Percentiles rank a stretch among this genome's conserved stretches.
phyloP scores from a whole-genome alignment of 2,797 vertebrate species.

The Leuciscus waleckii region DNA sequence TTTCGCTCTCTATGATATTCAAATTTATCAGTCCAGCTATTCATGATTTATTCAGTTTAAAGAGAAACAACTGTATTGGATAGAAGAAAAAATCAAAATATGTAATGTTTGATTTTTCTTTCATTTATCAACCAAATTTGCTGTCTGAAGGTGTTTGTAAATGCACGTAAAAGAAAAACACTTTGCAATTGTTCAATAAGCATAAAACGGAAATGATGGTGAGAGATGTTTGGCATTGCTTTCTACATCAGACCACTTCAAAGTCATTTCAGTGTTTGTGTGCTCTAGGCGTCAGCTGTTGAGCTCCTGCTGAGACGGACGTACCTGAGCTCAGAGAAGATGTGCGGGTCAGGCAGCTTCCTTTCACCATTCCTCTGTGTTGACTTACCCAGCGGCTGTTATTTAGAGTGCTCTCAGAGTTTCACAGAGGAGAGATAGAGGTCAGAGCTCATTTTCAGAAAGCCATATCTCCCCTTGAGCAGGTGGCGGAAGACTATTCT shows the following conservation, averaged over 20 bases:
- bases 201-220: conserved; percentile 8
- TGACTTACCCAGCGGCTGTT: conserved; percentile 39
- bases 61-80: background rate
- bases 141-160: background rate
- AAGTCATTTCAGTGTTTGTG: conserved; percentile 48
- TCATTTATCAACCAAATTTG: background rate
- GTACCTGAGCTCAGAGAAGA: conserved; percentile 24
- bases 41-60: conserved; percentile 14
- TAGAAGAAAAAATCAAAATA: background rate
- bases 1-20: background rate
- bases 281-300: conserved; percentile 33
- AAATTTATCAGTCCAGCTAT: background rate
- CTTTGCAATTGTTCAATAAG: conserved; percentile 1
- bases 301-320: conserved; percentile 22
- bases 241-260: conserved; percentile 10
- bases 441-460: conserved; percentile 44
- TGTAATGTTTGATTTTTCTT: background rate
- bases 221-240: conserved; percentile 15
- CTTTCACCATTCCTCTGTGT: conserved; percentile 6
- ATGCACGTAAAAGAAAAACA: background rate
- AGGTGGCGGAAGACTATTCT: conserved; percentile 6
- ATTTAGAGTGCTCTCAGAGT: conserved; percentile 32
- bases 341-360: conserved; percentile 30
- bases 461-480: conserved; percentile 28
- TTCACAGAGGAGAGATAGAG: conserved; percentile 22